Percentiles rank a stretch among this genome's conserved stretches.
Conservation (phyloP, 2,797 vertebrate species). For the Danio aesculapii region DNA sequence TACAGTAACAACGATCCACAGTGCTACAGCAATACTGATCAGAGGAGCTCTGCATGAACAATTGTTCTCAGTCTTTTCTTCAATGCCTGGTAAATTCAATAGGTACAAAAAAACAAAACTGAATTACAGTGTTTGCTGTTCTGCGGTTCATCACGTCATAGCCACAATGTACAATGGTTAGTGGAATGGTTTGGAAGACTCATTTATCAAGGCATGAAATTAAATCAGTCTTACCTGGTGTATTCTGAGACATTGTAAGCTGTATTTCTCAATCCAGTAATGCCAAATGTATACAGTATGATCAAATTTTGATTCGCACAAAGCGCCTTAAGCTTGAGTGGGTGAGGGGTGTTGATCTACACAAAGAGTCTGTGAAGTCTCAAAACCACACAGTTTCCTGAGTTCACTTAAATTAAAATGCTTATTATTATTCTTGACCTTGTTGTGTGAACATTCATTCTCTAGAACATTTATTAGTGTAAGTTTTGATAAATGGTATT, state of each 20-base stretch:
- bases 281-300: background rate
- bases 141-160: no score
- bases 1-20: background rate
- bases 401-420: background rate
- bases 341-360: background rate
- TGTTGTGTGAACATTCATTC: no score
- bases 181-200: no score
- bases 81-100: background rate
- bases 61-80: background rate
- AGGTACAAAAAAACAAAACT: background rate
- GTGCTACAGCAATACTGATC: background rate
- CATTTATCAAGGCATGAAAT: background rate
- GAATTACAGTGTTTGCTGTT: background rate
- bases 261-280: no score
- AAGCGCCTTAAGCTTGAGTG: background rate
- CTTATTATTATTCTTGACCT: background rate
- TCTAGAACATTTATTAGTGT: no score
- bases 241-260: conserved; percentile 1
- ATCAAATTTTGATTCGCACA: background rate
- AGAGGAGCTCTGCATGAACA: conserved; percentile 1
- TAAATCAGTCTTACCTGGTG: background rate
- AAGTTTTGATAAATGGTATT: no score
- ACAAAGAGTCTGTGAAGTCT: background rate
- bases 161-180: no score
- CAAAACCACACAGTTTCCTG: background rate